phyloP scores from a whole-genome alignment of 2,888 invertebrate genomes.

The Drosophila maculinotata region DNA sequence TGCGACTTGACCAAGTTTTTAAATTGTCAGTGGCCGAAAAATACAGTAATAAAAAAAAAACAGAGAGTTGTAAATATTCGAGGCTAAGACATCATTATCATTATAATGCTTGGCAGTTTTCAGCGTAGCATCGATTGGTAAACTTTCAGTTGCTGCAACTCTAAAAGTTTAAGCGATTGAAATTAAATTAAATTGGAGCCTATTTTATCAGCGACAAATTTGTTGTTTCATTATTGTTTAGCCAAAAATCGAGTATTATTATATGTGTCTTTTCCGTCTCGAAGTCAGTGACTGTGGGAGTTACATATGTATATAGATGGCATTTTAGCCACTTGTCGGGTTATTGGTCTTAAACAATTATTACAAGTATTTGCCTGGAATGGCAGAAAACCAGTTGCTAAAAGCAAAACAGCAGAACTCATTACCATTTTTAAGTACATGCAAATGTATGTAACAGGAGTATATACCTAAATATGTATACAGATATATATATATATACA shows the following conservation, averaged over 20 bases:
- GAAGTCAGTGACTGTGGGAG: too few species aligned
- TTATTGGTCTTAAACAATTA: constrained; percentile 21
- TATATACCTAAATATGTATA: too few species aligned
- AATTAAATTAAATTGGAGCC: neutral
- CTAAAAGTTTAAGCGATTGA: neutral
- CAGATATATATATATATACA: neutral
- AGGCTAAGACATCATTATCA: neutral
- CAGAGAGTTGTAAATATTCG: constrained; percentile 4
- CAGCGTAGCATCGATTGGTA: neutral
- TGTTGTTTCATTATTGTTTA: too few species aligned
- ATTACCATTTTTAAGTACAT: constrained; percentile 33
- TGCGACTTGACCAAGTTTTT: constrained; percentile 31
- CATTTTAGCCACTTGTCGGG: constrained; percentile 4
- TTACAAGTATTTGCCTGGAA: constrained; percentile 31
- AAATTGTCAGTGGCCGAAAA: constrained; percentile 1
- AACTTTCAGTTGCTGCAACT: neutral
- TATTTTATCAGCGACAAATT: neutral
- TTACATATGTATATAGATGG: too few species aligned
- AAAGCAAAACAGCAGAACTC: constrained; percentile 19
- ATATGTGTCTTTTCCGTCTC: too few species aligned
- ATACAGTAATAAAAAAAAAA: constrained; percentile 14
- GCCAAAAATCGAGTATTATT: too few species aligned
- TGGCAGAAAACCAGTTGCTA: constrained; percentile 38
- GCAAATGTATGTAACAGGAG: too few species aligned
- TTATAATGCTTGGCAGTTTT: constrained; percentile 1